Percentiles rank a stretch among this genome's conserved stretches.
Evolutionary conservation across 2,888 invertebrate species (phyloP).

Genomic region (Phyto melanocephala): DNA sequence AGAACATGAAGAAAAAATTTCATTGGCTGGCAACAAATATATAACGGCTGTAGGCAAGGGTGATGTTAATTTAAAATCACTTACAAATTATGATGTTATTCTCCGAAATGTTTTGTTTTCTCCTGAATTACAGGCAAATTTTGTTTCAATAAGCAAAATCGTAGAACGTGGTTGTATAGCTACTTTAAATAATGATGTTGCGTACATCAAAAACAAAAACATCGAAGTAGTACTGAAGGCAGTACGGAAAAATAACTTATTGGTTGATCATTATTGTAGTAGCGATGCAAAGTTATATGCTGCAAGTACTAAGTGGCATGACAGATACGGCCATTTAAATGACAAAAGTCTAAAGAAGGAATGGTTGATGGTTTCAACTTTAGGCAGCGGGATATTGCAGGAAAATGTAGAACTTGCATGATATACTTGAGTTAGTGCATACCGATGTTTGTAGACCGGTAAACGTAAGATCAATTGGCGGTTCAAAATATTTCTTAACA

Average conservation of each 20-base stretch:
- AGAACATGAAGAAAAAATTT: not conserved
- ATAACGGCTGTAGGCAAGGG: slow-evolving; percentile 25
- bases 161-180: slow-evolving; percentile 4
- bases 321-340: slow-evolving; percentile 36
- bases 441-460: slow-evolving; percentile 40
- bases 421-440: slow-evolving; percentile 43
- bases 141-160: slow-evolving; percentile 37
- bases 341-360: slow-evolving; percentile 1
- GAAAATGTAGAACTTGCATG: slow-evolving; percentile 33
- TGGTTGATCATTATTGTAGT: not conserved
- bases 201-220: not conserved
- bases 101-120: slow-evolving; percentile 39
- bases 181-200: slow-evolving; percentile 13
- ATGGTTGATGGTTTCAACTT: slow-evolving; percentile 36
- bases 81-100: slow-evolving; percentile 1
- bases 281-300: not conserved
- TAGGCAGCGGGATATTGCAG: not conserved
- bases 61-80: not conserved
- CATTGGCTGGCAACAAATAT: slow-evolving; percentile 11
- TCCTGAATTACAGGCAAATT: slow-evolving; percentile 40
- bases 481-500: slow-evolving; percentile 20
- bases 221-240: not conserved
- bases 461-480: slow-evolving; percentile 17
- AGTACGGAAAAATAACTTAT: slow-evolving; percentile 15
- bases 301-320: slow-evolving; percentile 33